Base-by-base conservation (phyloP, 2,797 vertebrate genomes). In the Melopsittacus undulatus region DNA sequence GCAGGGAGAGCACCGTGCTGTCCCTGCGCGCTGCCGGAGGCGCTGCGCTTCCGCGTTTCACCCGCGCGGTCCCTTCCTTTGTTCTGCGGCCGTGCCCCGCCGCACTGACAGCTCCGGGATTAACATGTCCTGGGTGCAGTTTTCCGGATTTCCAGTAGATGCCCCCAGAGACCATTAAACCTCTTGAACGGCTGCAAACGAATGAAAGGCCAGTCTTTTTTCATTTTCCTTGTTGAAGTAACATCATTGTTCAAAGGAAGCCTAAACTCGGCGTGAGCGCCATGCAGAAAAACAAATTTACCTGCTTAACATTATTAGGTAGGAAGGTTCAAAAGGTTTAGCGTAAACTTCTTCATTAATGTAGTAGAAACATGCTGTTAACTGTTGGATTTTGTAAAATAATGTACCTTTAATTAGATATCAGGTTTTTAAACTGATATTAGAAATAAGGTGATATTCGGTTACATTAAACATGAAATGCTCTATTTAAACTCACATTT, bases 151-250 rank as follows among this genome's bases (percentile, higher is more conserved):
- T 97, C 99, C 99, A 98, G 98, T 98, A 99, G 99, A 98, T 99
- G 99, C 98, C 99, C 97, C 98, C 98, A 98, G 98, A 99, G 99
- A 98, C 99, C 99, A 98, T 92, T 92, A 94, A 98, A 98, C 97
- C 82, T 82, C 57, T 34, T 9, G 63, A 86, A 87, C 52, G 42
- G 3, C 70, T 75, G 67, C 88, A 4, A 30, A 6, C 26, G 0
- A 5, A 22, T 5, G 11, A 1, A 18, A 63, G 46, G 49, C 18
- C 54, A 0, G 38, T 17, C 74, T 19, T 2, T 6, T 32, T 15
- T 24, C 63, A 1, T 76, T 68, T 38, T 38, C 13, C 45, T 46
- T 21, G 64, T 62, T 9, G 45, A n/a, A 56, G 84, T 10, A 46
- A 32, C 48, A 1, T 10, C 4, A 61, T 70, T 73, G 57, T 70